Evolutionary conservation across 2,113 vertebrate genomes (phyloP).

Genomic region (Gymnobelideus leadbeateri): DNA sequence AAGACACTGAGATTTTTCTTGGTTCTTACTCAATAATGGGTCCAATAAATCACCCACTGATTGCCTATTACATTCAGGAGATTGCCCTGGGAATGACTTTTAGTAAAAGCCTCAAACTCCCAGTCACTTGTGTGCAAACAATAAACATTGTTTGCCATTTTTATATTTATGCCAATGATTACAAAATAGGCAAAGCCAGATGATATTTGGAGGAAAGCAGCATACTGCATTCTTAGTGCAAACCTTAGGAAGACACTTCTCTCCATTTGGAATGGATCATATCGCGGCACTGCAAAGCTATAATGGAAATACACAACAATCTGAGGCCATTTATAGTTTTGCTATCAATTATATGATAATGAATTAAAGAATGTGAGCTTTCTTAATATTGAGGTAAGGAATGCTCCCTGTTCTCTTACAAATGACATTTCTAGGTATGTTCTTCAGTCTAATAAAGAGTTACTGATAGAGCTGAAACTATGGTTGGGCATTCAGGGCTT

Average conservation of each 20-base stretch:
- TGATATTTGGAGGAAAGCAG: slow-evolving; percentile 51
- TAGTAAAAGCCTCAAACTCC: slow-evolving; percentile 68
- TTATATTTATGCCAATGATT: slow-evolving; percentile 74
- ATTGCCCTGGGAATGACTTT: slow-evolving; percentile 60
- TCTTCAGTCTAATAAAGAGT: slow-evolving; percentile 10
- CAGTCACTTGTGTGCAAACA: slow-evolving; percentile 69
- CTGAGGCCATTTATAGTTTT: slow-evolving; percentile 48
- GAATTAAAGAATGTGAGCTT: slow-evolving; percentile 38
- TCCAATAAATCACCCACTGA: slow-evolving; percentile 78
- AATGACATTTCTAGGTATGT: slow-evolving; percentile 22
- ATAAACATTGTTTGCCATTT: slow-evolving; percentile 75
- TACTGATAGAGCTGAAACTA: not conserved
- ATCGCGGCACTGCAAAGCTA: not conserved
- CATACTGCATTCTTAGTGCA: slow-evolving; percentile 54
- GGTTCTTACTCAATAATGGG: slow-evolving; percentile 72
- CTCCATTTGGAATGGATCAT: slow-evolving; percentile 54
- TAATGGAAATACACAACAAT: slow-evolving; percentile 2
- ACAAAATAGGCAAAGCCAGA: slow-evolving; percentile 70
- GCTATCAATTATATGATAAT: slow-evolving; percentile 64
- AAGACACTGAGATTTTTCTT: slow-evolving; percentile 68
- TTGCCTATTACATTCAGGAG: slow-evolving; percentile 67
- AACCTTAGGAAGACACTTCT: slow-evolving; percentile 35
- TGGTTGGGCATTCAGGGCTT: not conserved
- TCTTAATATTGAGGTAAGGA: slow-evolving; percentile 52
- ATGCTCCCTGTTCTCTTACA: slow-evolving; percentile 18